Evolutionary conservation across 2,888 invertebrate species (phyloP).

Genomic region (Brenthis hecate): DNA sequence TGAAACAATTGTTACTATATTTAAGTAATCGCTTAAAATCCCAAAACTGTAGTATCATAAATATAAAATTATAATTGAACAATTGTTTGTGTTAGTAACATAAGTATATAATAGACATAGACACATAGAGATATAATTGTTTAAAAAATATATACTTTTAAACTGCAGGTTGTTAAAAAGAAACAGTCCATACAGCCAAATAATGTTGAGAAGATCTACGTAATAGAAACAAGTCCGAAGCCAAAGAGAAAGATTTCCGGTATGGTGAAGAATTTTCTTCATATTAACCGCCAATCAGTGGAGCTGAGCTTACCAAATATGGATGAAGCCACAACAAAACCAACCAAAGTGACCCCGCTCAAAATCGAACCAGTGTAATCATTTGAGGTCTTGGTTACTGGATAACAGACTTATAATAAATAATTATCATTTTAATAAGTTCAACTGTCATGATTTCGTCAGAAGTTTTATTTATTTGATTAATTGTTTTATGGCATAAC

Average conservation of each 20-base stretch:
- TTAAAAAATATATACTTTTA: background rate
- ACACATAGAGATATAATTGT: too few species aligned
- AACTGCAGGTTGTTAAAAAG: slow-evolving; percentile 55
- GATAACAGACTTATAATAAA: too few species aligned
- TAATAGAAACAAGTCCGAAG: slow-evolving; percentile 63
- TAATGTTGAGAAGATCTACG: slow-evolving; percentile 68
- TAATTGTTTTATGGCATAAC: too few species aligned
- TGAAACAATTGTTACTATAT: too few species aligned
- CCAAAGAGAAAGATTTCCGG: slow-evolving; percentile 61
- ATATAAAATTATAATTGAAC: too few species aligned
- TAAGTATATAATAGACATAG: too few species aligned
- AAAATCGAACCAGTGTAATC: slow-evolving; percentile 53
- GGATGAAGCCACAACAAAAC: slow-evolving; percentile 68
- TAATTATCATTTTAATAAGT: too few species aligned
- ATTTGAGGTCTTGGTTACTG: slow-evolving; percentile 3
- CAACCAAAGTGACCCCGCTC: slow-evolving; percentile 70
- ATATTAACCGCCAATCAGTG: slow-evolving; percentile 66
- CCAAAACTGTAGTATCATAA: too few species aligned
- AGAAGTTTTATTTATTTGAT: too few species aligned
- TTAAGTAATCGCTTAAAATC: too few species aligned
- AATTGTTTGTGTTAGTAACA: too few species aligned
- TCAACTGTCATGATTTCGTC: too few species aligned
- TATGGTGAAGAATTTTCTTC: slow-evolving; percentile 65
- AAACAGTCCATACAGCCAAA: slow-evolving; percentile 51
- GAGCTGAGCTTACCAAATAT: slow-evolving; percentile 63